Percentiles rank a stretch among this genome's conserved stretches.
Evolutionary conservation across 2,888 invertebrate genomes (phyloP).

Genomic region (Schrankia costaestrigalis): DNA sequence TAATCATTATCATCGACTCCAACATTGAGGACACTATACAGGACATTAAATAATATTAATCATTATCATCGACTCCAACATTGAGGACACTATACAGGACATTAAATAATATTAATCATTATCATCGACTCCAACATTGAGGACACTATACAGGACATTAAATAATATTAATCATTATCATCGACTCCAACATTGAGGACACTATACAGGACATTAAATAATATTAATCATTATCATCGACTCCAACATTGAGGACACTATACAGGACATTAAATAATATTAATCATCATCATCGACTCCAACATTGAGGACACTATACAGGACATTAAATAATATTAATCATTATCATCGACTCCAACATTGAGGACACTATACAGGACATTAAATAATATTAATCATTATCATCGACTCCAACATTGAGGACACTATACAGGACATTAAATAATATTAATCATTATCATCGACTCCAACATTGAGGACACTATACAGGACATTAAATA

Average conservation of each 20-base stretch:
- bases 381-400: background rate
- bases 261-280: slow-evolving; percentile 5
- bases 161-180: slow-evolving; percentile 58
- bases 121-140: slow-evolving; percentile 97
- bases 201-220: slow-evolving; percentile 52
- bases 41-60: background rate
- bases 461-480: slow-evolving; percentile 95
- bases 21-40: slow-evolving; percentile 89
- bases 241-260: slow-evolving; percentile 93
- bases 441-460: slow-evolving; percentile 58
- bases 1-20: slow-evolving; percentile 86
- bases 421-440: slow-evolving; percentile 71
- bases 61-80: slow-evolving; percentile 92
- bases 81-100: slow-evolving; percentile 84
- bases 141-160: slow-evolving; percentile 71
- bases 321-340: background rate
- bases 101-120: background rate
- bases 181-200: slow-evolving; percentile 95
- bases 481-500: slow-evolving; percentile 52
- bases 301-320: slow-evolving; percentile 89
- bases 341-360: slow-evolving; percentile 92
- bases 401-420: slow-evolving; percentile 97
- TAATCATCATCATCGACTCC: slow-evolving; percentile 86
- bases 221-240: slow-evolving; percentile 82
- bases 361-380: slow-evolving; percentile 84